phyloP scores from a whole-genome alignment of 2,888 invertebrate species.

The Mechanitis mazaeus region DNA sequence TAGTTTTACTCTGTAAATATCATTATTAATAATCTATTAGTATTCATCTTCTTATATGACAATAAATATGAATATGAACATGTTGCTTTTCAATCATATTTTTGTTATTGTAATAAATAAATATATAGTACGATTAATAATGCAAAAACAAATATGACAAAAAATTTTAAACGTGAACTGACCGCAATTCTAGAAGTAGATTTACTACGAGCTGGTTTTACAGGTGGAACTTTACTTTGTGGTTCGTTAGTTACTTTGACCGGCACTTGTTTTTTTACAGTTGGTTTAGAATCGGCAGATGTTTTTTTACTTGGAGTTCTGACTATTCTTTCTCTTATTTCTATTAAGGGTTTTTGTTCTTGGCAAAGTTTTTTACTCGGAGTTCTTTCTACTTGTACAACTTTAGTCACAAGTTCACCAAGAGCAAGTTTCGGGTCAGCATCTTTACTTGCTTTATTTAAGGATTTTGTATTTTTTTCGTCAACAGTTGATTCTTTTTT shows the following conservation, averaged over 20 bases:
- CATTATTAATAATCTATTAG: constrained; percentile 58
- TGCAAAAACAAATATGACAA: constrained; percentile 58
- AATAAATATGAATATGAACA: constrained; percentile 27
- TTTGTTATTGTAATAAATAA: constrained; percentile 34
- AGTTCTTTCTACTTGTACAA: constrained; percentile 65
- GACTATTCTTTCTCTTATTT: constrained; percentile 63
- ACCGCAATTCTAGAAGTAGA: constrained; percentile 71
- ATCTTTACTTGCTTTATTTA: constrained; percentile 41
- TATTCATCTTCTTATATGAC: constrained; percentile 39
- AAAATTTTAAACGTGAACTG: constrained; percentile 65
- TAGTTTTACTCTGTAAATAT: constrained; percentile 75
- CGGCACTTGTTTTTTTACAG: constrained; percentile 42
- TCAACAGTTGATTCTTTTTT: constrained; percentile 46
- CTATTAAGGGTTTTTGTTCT: constrained; percentile 61
- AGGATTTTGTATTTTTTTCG: constrained; percentile 48
- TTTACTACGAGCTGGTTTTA: constrained; percentile 72
- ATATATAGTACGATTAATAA: constrained; percentile 66
- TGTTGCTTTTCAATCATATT: constrained; percentile 34
- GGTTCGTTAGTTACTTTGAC: constrained; percentile 46
- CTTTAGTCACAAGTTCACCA: constrained; percentile 65
- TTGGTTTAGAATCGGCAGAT: constrained; percentile 50
- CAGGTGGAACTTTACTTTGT: constrained; percentile 57
- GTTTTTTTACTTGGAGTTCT: constrained; percentile 66
- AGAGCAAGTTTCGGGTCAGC: constrained; percentile 41
- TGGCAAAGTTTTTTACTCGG: constrained; percentile 59